phyloP scores from a whole-genome alignment of 1,140 invertebrate genomes.

The Bombus balteatus region DNA sequence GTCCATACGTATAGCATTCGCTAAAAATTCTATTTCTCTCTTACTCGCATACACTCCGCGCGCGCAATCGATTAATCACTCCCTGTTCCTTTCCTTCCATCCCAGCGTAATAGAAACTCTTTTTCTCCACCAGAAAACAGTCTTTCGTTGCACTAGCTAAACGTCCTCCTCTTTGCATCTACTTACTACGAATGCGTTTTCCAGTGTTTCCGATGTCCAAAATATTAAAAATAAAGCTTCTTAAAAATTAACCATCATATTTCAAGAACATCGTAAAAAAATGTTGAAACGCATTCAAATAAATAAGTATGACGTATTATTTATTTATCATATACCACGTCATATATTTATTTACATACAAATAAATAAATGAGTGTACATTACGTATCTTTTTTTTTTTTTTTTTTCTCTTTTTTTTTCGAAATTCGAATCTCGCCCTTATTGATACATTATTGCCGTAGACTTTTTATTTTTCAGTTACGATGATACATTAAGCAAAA shows the following conservation, averaged over 20 bases:
- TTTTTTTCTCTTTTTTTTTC: not conserved
- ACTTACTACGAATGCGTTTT: constrained; percentile 29
- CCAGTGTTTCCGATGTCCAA: not conserved
- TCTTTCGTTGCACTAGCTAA: constrained; percentile 71
- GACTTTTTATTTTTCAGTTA: not conserved
- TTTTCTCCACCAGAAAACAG: constrained; percentile 70
- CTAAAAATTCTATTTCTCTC: constrained; percentile 38
- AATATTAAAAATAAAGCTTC: not conserved
- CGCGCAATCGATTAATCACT: constrained; percentile 27
- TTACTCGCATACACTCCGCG: constrained; percentile 38
- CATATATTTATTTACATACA: constrained; percentile 57
- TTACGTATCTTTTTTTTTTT: not conserved
- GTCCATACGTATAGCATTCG: constrained; percentile 48
- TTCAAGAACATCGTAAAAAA: constrained; percentile 30
- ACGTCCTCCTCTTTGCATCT: constrained; percentile 52
- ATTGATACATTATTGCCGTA: constrained; percentile 12
- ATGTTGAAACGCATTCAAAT: not conserved
- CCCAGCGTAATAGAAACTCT: constrained; percentile 50
- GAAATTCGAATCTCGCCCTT: constrained; percentile 5
- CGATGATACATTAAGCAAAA: not conserved
- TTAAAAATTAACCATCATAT: not conserved
- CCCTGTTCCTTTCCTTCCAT: constrained; percentile 31
- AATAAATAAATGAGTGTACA: constrained; percentile 57
- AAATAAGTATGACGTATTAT: constrained; percentile 19
- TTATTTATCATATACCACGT: constrained; percentile 29